These are phyloP conservation scores for Nothoprocta pentlandii DNA, from an alignment of 2,113 vertebrate species.

Conservation along the genomic window DNA sequence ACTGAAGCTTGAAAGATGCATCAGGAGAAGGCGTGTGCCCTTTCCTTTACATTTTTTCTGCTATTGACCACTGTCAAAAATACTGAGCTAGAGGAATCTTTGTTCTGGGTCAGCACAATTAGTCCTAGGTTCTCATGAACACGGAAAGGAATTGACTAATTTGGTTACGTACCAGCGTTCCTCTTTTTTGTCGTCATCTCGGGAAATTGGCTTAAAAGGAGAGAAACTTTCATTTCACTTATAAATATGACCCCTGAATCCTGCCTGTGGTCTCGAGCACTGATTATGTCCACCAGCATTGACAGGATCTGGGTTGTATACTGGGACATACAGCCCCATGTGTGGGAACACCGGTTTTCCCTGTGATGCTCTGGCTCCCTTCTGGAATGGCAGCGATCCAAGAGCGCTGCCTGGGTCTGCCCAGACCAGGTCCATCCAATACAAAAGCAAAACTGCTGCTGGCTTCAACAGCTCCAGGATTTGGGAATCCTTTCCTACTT, in stretches of 20 bases:
- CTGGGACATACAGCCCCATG: background rate
- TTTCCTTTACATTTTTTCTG: constrained; percentile 4
- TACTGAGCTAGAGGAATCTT: background rate
- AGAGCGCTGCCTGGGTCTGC: accelerated
- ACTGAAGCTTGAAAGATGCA: constrained; percentile 31
- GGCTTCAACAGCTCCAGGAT: background rate
- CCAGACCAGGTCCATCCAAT: background rate
- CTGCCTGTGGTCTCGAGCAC: background rate
- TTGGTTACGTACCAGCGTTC: background rate
- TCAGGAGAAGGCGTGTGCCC: background rate
- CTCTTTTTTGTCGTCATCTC: background rate
- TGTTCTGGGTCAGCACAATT: background rate
- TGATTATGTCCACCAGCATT: background rate
- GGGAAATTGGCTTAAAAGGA: background rate
- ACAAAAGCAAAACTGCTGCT: background rate
- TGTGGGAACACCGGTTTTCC: background rate
- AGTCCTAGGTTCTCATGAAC: background rate
- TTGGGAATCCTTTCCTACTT: background rate
- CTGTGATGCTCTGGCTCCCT: background rate
- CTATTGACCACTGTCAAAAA: background rate
- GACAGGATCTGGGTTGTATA: accelerated
- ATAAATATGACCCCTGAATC: background rate
- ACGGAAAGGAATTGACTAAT: background rate
- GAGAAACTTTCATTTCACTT: background rate
- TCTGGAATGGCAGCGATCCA: background rate